Evolutionary conservation across 2,888 invertebrate species (phyloP).

Genomic region (Eupithecia insigniata): DNA sequence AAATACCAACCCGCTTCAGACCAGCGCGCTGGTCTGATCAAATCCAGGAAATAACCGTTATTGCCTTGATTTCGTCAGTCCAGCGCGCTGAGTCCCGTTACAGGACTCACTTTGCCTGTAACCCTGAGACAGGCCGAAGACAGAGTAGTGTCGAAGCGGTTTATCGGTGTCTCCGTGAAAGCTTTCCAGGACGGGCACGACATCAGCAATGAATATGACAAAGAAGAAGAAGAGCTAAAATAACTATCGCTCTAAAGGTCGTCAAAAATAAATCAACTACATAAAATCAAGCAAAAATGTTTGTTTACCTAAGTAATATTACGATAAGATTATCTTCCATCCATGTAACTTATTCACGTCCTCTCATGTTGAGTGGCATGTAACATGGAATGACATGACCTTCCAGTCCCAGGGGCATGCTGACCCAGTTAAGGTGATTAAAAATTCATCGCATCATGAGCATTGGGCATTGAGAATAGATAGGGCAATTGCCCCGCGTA

Average conservation of each 20-base stretch:
- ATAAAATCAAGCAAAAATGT: neutral
- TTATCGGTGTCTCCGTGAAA: too few relatives aligned
- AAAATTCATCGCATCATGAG: constrained; percentile 47
- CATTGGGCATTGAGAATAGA: constrained; percentile 13
- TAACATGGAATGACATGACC: constrained; percentile 38
- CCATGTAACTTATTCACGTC: constrained; percentile 11
- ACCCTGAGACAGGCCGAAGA: too few relatives aligned
- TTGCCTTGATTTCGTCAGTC: too few relatives aligned
- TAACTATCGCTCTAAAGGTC: neutral
- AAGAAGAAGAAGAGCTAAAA: too few relatives aligned
- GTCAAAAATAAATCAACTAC: neutral
- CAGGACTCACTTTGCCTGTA: too few relatives aligned
- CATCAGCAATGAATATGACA: too few relatives aligned
- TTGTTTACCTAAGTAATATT: neutral
- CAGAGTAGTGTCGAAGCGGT: too few relatives aligned
- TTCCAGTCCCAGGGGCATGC: constrained; percentile 45
- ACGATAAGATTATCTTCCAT: neutral
- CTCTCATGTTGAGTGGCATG: constrained; percentile 24
- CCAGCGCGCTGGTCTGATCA: too few relatives aligned
- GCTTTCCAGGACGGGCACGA: too few relatives aligned
- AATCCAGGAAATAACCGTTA: too few relatives aligned
- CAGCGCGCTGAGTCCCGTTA: too few relatives aligned
- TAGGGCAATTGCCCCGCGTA: constrained; percentile 15
- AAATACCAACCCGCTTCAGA: too few relatives aligned
- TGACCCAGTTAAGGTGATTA: constrained; percentile 57